Base-by-base conservation (phyloP, 2,888 invertebrate genomes). In the Cephus pygmeus region DNA sequence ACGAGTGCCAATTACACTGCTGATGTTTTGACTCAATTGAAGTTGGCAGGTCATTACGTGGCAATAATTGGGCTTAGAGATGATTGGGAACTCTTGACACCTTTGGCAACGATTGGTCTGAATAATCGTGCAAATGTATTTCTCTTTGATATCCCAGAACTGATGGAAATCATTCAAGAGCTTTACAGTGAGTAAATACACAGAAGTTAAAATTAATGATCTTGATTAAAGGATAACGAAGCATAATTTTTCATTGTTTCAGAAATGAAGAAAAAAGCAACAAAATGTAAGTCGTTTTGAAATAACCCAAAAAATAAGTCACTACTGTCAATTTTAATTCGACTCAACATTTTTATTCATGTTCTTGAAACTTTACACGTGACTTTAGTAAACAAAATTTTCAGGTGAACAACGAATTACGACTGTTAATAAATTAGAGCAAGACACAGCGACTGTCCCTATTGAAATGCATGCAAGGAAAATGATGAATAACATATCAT, bases 81-180 rank as follows among this genome's bases (percentile, higher is more conserved):
- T 34, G 83, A 87, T 75, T 82, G 81, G 81, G 80, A 83, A 73
- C 30, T 75, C 31, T 79, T 86, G 31, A 73, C 82, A 73, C 81
- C 85, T 11, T 33, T 84, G 69, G 81, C 85, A 12, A 85, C 87
- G 11, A 82, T 84, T 30, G 84, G 84, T n/a, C 80, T 81, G 69
- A 83, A 87, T 76, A 79, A 80, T 36, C 81, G 83, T 69, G 78
- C 81, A 34, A 84, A 86, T 81, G 77, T 86, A 34, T 85, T 84
- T 73, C 81, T 87, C 40, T 82, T 86, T 69, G 75, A 84, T 34
- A 77, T 77, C 9, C 33, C 73, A 15, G 82, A 84, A 79, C 78
- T 87, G 31, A 76, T 78, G 36, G 76, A 35, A 23, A 79, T 85
- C 12, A 73, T 83, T n/a, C 31, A 76, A 15, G 82, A 84, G 75